Evolutionary conservation across 2,113 vertebrate genomes (phyloP), one percentile per base, ranked within the genome.

Genomic region (Melanotaenia duboulayi): DNA sequence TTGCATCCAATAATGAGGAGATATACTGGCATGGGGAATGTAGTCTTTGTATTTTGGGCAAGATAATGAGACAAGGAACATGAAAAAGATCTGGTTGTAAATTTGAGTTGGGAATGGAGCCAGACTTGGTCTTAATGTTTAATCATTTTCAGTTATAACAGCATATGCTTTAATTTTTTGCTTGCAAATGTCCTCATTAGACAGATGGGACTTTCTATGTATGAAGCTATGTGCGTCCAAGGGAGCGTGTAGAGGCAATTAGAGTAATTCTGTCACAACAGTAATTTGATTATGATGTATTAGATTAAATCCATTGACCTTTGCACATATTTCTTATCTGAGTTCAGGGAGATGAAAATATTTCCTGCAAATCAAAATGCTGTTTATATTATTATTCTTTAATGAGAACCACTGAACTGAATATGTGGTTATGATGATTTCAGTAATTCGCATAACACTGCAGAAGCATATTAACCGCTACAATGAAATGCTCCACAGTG

Each of bases 171-270:
- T 64, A 58, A 70, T 87, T 88, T 35, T 85, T 74, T 71, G 49
- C 87, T 65, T 66, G 79, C 74, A 71, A 80, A 90, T 76, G 78
- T 87, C 79, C 77, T 81, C 85, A 91, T 90, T 90, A 91, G 74
- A 88, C 88, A 87, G 89, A 88, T 91, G 87, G 86, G 74, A 23
- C 70, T 65, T 14, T 77, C 54, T 2, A 44, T 77, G 69, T 63
- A 52, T 74, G 46, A 54, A 6, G 13, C 52, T 61, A 60, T 65
- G 62, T 77, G 72, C 65, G 69, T 77, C 68, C 57, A 67, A 69
- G 9, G 37, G 28, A 65, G 69, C 65, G 59, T 62, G 25, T 39
- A 70, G 48, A 82, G 50, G 72, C 71, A 82, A 88, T 81, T 83
- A 71, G 46, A 82, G 57, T 71, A 62, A 74, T 75, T 81, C 61